These are phyloP conservation scores for Stigmatopora argus DNA, from an alignment of 2,113 vertebrate species.

Conservation along the genomic window DNA sequence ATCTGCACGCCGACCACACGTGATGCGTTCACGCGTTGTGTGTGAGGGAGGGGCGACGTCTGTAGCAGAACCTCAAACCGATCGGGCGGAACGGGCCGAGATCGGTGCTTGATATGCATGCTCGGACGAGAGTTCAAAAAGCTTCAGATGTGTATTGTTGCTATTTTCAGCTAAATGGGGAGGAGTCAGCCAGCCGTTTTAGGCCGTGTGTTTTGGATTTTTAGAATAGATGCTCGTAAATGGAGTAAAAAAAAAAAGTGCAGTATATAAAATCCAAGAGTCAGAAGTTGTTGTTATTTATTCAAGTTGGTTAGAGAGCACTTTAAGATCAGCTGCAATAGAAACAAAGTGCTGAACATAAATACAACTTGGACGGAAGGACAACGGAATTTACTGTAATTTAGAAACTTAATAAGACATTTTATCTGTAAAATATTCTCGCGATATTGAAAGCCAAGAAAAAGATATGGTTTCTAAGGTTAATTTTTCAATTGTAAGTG, in stretches of 20 bases:
- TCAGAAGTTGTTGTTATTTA: not conserved
- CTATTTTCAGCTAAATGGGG: not conserved
- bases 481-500: no score
- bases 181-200: not conserved
- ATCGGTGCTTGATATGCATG: constrained; percentile 93
- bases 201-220: no score
- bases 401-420: not conserved
- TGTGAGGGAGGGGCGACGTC: constrained; percentile 33
- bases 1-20: constrained; percentile 24
- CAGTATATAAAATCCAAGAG: no score
- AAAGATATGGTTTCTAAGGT: no score
- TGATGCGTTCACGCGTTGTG: not conserved
- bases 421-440: not conserved
- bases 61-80: constrained; percentile 97
- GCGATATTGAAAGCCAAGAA: no score
- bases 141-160: constrained; percentile 8
- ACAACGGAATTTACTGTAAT: not conserved
- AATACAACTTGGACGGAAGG: not conserved
- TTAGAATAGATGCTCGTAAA: no score
- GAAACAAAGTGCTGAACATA: not conserved
- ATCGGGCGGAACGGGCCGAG: constrained; percentile 79
- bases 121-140: constrained; percentile 46
- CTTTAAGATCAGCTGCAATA: not conserved
- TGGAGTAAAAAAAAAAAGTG: no score
- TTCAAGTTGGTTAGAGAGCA: not conserved